Evolutionary conservation across 2,888 invertebrate genomes (phyloP).

Genomic region (Ecdyonurus torrentis): DNA sequence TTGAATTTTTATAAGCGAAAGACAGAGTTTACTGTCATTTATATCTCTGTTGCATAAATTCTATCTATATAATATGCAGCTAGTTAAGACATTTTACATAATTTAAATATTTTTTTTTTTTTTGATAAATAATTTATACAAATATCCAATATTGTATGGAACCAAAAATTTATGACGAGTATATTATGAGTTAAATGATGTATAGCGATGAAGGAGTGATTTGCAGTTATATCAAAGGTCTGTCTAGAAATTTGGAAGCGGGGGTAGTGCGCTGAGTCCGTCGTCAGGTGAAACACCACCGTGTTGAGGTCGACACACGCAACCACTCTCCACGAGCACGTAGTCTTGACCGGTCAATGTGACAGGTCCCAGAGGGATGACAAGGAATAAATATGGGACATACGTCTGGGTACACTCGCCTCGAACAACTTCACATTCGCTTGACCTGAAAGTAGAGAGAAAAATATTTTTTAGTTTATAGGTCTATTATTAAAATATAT

Average conservation of each 20-base stretch:
- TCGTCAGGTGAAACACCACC: slow-evolving; percentile 11
- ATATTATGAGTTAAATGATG: neutral
- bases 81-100: too few species aligned
- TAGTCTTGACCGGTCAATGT: slow-evolving; percentile 86
- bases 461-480: too few species aligned
- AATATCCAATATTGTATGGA: too few species aligned
- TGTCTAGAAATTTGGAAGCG: neutral
- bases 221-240: neutral
- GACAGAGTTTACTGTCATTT: too few species aligned
- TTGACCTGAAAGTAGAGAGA: slow-evolving; percentile 39
- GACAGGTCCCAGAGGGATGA: slow-evolving; percentile 77
- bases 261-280: neutral
- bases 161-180: neutral
- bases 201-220: neutral
- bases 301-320: slow-evolving; percentile 59
- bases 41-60: too few species aligned
- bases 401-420: slow-evolving; percentile 86
- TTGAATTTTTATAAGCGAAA: too few species aligned
- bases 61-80: too few species aligned
- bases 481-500: too few species aligned
- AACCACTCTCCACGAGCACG: slow-evolving; percentile 89
- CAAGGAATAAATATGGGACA: slow-evolving; percentile 80
- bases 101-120: too few species aligned
- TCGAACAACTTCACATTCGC: slow-evolving; percentile 73
- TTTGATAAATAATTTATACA: too few species aligned